These are phyloP conservation scores for Linyphia triangularis DNA, from an alignment of 2,888 invertebrate species.

Conservation along the genomic window DNA sequence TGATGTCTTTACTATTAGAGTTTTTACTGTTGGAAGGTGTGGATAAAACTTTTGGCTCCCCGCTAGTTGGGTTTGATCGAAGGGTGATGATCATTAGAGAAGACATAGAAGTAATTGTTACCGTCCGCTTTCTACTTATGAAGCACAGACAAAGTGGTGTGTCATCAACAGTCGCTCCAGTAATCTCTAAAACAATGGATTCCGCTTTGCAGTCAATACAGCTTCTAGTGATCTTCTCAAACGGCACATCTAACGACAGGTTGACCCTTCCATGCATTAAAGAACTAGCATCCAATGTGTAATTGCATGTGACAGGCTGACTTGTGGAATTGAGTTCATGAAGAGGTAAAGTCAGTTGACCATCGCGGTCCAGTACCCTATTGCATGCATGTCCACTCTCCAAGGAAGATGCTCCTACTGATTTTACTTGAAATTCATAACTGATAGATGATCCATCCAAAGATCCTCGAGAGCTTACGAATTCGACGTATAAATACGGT, in stretches of 20 bases:
- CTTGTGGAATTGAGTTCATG: conserved; percentile 65
- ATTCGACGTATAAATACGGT: conserved; percentile 75
- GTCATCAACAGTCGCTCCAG: conserved; percentile 67
- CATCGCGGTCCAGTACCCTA: conserved; percentile 67
- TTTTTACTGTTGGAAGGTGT: conserved; percentile 26
- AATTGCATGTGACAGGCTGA: conserved; percentile 76
- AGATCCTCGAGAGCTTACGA: conserved; percentile 90
- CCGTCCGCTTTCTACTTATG: conserved; percentile 51
- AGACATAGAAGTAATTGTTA: conserved; percentile 61
- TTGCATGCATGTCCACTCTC: conserved; percentile 74
- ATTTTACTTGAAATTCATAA: conserved; percentile 76
- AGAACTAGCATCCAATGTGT: conserved; percentile 77
- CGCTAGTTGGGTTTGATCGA: conserved; percentile 56
- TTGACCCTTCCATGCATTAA: conserved; percentile 77
- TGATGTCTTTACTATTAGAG: conserved; percentile 80
- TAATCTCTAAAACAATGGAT: conserved; percentile 65
- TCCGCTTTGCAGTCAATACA: conserved; percentile 74
- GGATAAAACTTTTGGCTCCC: conserved; percentile 31
- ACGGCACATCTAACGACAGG: conserved; percentile 77
- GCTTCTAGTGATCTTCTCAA: conserved; percentile 67
- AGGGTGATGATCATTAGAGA: conserved; percentile 65
- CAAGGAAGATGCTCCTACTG: conserved; percentile 68
- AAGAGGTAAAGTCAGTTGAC: conserved; percentile 63
- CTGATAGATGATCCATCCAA: conserved; percentile 93
- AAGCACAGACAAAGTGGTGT: conserved; percentile 65